These are phyloP conservation scores for Hesperophylax magnus DNA, from an alignment of 1,140 invertebrate species.

Conservation along the genomic window DNA sequence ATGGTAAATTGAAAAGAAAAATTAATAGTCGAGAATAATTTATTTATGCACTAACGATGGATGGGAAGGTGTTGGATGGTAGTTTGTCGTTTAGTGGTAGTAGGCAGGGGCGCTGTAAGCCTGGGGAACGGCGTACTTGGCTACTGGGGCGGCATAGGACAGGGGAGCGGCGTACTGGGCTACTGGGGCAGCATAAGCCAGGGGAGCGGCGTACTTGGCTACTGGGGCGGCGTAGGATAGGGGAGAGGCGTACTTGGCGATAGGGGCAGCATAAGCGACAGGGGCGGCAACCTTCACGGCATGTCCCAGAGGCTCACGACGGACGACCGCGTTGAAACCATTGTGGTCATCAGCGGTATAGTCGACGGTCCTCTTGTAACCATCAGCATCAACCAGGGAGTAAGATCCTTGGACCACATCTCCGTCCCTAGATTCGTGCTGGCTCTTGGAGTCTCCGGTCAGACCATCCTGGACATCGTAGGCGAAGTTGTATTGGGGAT, in stretches of 20 bases:
- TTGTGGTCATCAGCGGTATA: slow-evolving; percentile 73
- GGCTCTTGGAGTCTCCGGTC: slow-evolving; percentile 74
- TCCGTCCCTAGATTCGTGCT: slow-evolving; percentile 72
- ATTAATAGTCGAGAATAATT: too few species aligned
- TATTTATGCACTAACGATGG: too few species aligned
- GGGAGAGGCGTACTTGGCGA: slow-evolving; percentile 58
- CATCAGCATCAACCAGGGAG: slow-evolving; percentile 72
- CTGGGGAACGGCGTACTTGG: slow-evolving; percentile 51
- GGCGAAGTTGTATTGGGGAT: slow-evolving; percentile 72
- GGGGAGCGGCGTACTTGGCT: slow-evolving; percentile 55
- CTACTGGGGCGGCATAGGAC: slow-evolving; percentile 50
- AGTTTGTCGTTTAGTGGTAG: too few species aligned
- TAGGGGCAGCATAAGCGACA: slow-evolving; percentile 58
- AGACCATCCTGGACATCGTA: slow-evolving; percentile 74
- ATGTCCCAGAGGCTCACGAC: slow-evolving; percentile 64
- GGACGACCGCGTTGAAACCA: slow-evolving; percentile 69
- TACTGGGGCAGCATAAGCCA: slow-evolving; percentile 52
- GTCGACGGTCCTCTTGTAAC: slow-evolving; percentile 72
- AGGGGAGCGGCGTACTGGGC: slow-evolving; percentile 41
- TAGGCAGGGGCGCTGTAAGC: slow-evolving; percentile 55
- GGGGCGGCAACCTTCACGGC: slow-evolving; percentile 63
- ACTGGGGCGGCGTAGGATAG: slow-evolving; percentile 56
- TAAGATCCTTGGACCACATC: slow-evolving; percentile 73
- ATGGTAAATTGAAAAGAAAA: too few species aligned
- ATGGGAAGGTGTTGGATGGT: too few species aligned